phyloP scores from a whole-genome alignment of 1,140 invertebrate species.

The Harpegnathos saltator region DNA sequence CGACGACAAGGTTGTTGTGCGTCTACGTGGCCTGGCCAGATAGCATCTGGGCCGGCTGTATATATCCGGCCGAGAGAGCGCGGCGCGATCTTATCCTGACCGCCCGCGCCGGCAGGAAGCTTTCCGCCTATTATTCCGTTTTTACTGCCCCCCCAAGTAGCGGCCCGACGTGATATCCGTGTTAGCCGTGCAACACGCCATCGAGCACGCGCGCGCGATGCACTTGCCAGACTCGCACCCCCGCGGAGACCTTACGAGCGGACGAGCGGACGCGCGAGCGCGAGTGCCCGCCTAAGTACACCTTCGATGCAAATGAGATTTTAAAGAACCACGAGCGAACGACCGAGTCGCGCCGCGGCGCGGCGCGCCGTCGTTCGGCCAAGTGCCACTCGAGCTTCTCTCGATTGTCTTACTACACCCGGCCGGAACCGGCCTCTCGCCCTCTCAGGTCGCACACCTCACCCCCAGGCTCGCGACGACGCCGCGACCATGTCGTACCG shows the following conservation, averaged over 20 bases:
- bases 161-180: conserved; percentile 21
- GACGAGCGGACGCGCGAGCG: no score
- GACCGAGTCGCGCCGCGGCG: no score
- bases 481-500: no score
- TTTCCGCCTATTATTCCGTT: conserved; percentile 59
- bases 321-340: conserved; percentile 39
- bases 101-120: conserved; percentile 46
- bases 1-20: conserved; percentile 23
- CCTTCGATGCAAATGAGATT: conserved; percentile 38
- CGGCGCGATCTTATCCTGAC: conserved; percentile 52
- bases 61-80: conserved; percentile 6
- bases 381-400: background rate
- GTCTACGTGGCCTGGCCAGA: conserved; percentile 27
- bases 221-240: background rate
- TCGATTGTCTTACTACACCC: conserved; percentile 5
- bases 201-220: background rate
- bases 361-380: background rate
- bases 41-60: conserved; percentile 29
- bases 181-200: conserved; percentile 8
- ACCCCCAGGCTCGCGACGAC: no score
- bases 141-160: conserved; percentile 39
- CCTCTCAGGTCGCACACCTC: no score
- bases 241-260: background rate
- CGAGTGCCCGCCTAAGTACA: conserved; percentile 7
- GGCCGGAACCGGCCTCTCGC: background rate